These are phyloP conservation scores for Apodemus sylvaticus DNA, from an alignment of 2,113 vertebrate species.

Conservation along the genomic window DNA sequence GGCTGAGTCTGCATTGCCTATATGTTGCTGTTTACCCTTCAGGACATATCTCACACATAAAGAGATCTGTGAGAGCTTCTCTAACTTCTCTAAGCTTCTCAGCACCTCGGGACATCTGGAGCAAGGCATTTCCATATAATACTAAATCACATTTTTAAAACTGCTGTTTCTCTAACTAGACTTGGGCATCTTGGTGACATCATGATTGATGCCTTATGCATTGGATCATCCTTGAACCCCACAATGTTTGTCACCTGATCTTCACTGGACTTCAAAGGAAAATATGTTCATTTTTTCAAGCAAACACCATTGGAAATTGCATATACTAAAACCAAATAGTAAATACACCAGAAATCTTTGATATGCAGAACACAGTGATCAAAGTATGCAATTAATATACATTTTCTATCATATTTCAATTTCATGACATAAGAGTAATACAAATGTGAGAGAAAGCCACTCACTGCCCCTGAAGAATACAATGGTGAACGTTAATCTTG, in stretches of 20 bases:
- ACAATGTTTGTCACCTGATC: background rate
- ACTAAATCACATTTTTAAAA: background rate
- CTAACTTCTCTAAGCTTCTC: background rate
- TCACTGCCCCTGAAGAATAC: background rate
- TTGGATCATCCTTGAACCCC: background rate
- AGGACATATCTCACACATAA: background rate
- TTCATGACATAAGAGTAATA: background rate
- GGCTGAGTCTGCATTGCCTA: background rate
- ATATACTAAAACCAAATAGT: slow-evolving; percentile 21
- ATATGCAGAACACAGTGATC: background rate
- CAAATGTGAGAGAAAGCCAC: background rate
- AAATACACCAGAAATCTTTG: background rate
- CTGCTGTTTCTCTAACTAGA: background rate
- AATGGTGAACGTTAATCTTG: slow-evolving; percentile 24
- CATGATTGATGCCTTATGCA: background rate
- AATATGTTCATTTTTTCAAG: background rate
- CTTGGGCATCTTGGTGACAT: background rate
- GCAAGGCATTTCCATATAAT: background rate
- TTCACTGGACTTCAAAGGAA: background rate
- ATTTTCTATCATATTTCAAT: background rate
- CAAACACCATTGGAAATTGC: background rate
- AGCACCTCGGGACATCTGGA: background rate
- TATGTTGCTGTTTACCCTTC: background rate
- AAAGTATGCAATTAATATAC: background rate
- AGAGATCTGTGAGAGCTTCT: background rate